phyloP scores from a whole-genome alignment of 2,113 vertebrate genomes.

The Oenanthe melanoleuca region DNA sequence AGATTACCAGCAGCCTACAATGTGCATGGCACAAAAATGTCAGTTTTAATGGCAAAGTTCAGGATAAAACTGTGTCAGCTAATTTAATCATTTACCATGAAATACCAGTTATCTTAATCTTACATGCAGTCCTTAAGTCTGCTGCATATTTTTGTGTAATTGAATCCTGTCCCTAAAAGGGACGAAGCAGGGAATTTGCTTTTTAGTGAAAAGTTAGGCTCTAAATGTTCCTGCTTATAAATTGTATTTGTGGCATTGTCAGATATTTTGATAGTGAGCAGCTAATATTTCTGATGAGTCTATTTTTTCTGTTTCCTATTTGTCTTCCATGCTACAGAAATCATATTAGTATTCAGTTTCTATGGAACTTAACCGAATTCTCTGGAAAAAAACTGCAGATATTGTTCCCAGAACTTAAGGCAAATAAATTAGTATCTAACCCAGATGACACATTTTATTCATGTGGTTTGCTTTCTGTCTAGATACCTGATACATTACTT shows the following conservation, averaged over 20 bases:
- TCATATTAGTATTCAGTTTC: slow-evolving; percentile 32
- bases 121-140: slow-evolving; percentile 49
- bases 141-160: slow-evolving; percentile 64
- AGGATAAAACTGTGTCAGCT: slow-evolving; percentile 68
- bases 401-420: slow-evolving; percentile 5
- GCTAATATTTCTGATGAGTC: slow-evolving; percentile 1
- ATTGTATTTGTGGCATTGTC: not conserved
- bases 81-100: slow-evolving; percentile 76
- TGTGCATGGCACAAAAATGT: slow-evolving; percentile 58
- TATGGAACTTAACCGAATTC: not conserved
- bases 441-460: slow-evolving; percentile 3
- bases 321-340: slow-evolving; percentile 18
- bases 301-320: slow-evolving; percentile 23
- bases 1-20: slow-evolving; percentile 63
- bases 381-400: slow-evolving; percentile 45
- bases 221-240: slow-evolving; percentile 41
- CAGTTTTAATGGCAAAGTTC: slow-evolving; percentile 71
- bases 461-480: slow-evolving; percentile 36
- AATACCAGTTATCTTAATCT: slow-evolving; percentile 73
- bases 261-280: not conserved
- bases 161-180: slow-evolving; percentile 67
- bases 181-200: slow-evolving; percentile 44
- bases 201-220: slow-evolving; percentile 56
- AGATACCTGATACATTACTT: slow-evolving; percentile 76
- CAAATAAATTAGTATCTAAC: slow-evolving; percentile 1